A percentile compares a stretch with the other conserved stretches of the same genome.
These are phyloP conservation scores for Luscinia luscinia DNA, from an alignment of 2,797 vertebrate species.

Conservation along the genomic window DNA sequence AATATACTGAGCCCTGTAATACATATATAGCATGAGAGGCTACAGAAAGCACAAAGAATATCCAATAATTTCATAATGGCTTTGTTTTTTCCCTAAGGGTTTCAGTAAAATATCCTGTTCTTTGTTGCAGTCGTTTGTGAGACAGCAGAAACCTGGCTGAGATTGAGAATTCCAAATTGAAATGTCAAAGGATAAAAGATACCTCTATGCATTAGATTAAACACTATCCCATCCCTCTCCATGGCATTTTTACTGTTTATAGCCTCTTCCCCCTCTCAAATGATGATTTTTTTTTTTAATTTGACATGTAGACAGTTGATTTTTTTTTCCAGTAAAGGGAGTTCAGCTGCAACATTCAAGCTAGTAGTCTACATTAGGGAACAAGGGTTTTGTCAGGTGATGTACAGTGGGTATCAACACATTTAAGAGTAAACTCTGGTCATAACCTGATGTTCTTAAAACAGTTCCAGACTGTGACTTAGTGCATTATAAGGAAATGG, in stretches of 20 bases:
- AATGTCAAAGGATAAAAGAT: background rate
- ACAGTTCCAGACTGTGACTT: background rate
- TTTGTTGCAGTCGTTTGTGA: background rate
- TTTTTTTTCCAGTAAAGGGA: background rate
- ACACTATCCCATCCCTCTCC: background rate
- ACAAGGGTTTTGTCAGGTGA: background rate
- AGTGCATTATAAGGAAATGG: background rate
- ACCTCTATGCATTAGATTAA: background rate
- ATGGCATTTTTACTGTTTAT: background rate
- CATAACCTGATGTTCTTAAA: background rate
- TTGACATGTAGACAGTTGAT: background rate
- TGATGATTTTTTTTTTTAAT: background rate
- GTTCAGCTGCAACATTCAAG: background rate
- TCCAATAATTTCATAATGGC: background rate
- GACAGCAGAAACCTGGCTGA: background rate
- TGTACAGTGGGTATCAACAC: background rate
- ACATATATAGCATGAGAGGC: background rate
- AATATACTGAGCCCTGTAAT: background rate
- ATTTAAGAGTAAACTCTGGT: background rate
- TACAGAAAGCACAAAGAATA: background rate
- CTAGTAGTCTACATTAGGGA: background rate
- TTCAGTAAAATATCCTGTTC: background rate
- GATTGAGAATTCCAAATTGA: background rate
- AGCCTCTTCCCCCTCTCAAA: background rate
- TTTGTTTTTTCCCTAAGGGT: background rate